Evolutionary conservation across 1,140 invertebrate species (phyloP).

Genomic region (Drosophila melanica): DNA sequence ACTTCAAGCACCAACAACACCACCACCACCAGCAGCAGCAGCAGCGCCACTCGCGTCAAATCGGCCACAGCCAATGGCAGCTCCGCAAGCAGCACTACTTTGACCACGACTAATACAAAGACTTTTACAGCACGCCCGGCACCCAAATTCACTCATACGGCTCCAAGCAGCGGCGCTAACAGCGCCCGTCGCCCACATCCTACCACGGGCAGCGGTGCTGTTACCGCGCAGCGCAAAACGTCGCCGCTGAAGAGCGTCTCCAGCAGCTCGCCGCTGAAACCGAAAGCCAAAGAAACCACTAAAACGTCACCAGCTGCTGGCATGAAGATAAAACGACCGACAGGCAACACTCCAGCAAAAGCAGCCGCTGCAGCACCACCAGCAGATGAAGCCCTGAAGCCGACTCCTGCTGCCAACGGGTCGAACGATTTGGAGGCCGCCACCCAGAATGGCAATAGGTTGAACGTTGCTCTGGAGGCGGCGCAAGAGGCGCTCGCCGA

Average conservation of each 20-base stretch:
- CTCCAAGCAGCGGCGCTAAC: slow-evolving; percentile 17
- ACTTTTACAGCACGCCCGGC: slow-evolving; percentile 78
- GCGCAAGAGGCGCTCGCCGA: slow-evolving; percentile 34
- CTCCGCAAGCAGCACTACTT: slow-evolving; percentile 23
- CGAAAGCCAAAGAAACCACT: slow-evolving; percentile 68
- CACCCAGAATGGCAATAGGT: slow-evolving; percentile 52
- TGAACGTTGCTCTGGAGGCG: slow-evolving; percentile 38
- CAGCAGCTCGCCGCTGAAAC: slow-evolving; percentile 55
- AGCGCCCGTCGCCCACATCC: slow-evolving; percentile 18
- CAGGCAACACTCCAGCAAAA: slow-evolving; percentile 44
- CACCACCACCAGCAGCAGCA: slow-evolving; percentile 18
- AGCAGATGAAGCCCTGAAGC: neutral
- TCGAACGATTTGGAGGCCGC: neutral
- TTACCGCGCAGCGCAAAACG: slow-evolving; percentile 40
- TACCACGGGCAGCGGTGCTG: slow-evolving; percentile 12
- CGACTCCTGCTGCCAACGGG: slow-evolving; percentile 41
- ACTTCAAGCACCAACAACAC: slow-evolving; percentile 44
- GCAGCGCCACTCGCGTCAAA: slow-evolving; percentile 6
- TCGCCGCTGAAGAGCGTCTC: slow-evolving; percentile 56
- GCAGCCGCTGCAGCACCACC: slow-evolving; percentile 9
- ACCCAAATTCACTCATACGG: slow-evolving; percentile 67
- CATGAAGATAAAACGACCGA: slow-evolving; percentile 33
- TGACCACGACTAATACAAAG: slow-evolving; percentile 70
- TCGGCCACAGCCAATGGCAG: slow-evolving; percentile 41
- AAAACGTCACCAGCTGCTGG: slow-evolving; percentile 55